Percentiles rank a stretch among this genome's conserved stretches.
phyloP scores from a whole-genome alignment of 2,888 invertebrate species.

The Rhamnusium bicolor region DNA sequence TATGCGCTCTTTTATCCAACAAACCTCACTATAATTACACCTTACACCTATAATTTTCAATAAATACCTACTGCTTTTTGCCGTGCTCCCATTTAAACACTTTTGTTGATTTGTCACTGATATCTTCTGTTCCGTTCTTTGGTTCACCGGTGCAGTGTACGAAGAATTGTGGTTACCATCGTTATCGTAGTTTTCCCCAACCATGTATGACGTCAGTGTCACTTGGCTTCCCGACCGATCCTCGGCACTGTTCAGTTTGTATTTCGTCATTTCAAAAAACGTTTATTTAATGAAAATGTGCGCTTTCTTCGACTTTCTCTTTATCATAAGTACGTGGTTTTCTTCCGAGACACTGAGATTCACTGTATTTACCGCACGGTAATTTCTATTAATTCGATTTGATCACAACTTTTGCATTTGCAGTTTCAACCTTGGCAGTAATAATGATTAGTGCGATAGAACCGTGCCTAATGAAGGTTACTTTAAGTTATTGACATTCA shows the following conservation, averaged over 20 bases:
- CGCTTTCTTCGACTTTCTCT: background rate
- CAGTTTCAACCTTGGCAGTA: conserved; percentile 15
- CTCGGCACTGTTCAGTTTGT: conserved; percentile 70
- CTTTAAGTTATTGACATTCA: conserved; percentile 38
- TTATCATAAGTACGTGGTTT: conserved; percentile 12
- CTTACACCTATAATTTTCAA: background rate
- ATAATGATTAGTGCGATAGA: conserved; percentile 4
- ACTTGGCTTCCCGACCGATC: conserved; percentile 58
- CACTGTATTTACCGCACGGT: background rate
- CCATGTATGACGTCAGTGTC: conserved; percentile 62
- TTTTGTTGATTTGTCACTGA: conserved; percentile 11
- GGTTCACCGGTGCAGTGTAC: background rate
- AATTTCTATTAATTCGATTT: background rate
- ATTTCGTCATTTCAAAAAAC: conserved; percentile 72
- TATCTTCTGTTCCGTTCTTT: conserved; percentile 4
- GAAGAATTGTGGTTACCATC: conserved; percentile 4
- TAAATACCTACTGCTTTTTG: background rate
- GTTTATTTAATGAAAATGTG: background rate
- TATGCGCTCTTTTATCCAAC: too few species aligned
- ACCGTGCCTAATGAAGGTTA: conserved; percentile 34
- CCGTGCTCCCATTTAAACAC: background rate
- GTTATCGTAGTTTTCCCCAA: conserved; percentile 50
- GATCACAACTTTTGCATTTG: background rate
- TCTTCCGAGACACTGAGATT: background rate
- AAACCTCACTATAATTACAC: too few species aligned